Evolutionary conservation across 2,888 invertebrate genomes (phyloP).

Genomic region (Drymonia ruficornis): DNA sequence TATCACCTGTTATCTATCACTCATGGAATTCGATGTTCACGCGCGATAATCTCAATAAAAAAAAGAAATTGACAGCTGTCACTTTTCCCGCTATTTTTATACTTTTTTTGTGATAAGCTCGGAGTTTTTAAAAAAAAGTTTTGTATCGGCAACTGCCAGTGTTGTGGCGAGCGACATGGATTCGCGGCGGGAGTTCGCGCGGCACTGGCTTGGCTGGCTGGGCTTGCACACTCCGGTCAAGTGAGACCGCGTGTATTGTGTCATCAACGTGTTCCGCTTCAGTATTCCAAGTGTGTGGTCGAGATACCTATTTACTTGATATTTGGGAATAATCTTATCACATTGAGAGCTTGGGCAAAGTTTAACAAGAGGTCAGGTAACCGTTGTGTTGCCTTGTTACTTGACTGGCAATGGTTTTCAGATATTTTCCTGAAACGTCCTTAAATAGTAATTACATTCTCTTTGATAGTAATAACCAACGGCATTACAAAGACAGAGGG

Average conservation of each 20-base stretch:
- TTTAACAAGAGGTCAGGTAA: neutral
- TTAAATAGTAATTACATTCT: no score
- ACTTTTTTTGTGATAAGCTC: conserved; percentile 23
- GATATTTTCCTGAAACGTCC: no score
- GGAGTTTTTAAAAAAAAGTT: conserved; percentile 45
- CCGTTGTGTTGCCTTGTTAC: no score
- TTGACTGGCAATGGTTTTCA: no score
- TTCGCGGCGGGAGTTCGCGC: conserved; percentile 60
- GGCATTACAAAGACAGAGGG: no score
- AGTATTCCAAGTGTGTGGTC: conserved; percentile 51
- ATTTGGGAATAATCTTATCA: neutral
- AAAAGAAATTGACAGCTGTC: conserved; percentile 32
- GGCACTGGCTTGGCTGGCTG: conserved; percentile 54
- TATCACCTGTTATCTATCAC: conserved; percentile 61
- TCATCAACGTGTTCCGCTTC: conserved; percentile 47
- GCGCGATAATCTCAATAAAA: conserved; percentile 16
- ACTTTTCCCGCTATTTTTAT: conserved; percentile 35
- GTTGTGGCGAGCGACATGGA: conserved; percentile 54
- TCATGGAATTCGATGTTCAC: conserved; percentile 31
- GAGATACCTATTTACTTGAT: conserved; percentile 21
- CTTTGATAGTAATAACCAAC: no score
- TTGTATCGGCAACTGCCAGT: conserved; percentile 54
- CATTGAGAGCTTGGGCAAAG: conserved; percentile 10
- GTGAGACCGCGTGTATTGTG: conserved; percentile 62
- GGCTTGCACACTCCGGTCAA: conserved; percentile 59